A percentile compares a stretch with the other conserved stretches of the same genome.
phyloP scores from a whole-genome alignment of 2,113 vertebrate species.

The Onychorhynchus coronatus region DNA sequence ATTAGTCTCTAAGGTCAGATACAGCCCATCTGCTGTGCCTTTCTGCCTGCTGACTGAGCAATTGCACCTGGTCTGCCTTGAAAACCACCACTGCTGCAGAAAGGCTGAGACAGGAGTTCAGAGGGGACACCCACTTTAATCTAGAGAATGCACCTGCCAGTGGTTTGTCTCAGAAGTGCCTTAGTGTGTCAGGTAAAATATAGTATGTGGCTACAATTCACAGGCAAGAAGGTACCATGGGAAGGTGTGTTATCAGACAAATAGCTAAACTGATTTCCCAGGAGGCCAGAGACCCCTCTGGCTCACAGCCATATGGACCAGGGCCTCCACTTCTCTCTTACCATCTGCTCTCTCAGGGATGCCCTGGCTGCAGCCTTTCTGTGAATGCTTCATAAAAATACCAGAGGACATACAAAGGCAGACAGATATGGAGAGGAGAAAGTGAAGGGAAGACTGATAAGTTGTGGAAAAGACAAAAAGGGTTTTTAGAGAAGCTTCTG shows the following conservation, averaged over 20 bases:
- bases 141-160: not conserved
- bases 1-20: not conserved
- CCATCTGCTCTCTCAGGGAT: not conserved
- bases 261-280: not conserved
- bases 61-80: not conserved
- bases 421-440: not conserved
- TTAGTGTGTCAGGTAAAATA: not conserved
- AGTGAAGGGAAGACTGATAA: not conserved
- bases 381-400: not conserved
- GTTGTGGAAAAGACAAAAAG: not conserved
- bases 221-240: not conserved
- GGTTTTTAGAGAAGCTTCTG: not conserved
- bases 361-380: not conserved
- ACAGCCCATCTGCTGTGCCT: not conserved
- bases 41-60: not conserved
- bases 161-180: not conserved
- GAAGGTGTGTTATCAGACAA: not conserved
- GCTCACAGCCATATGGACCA: not conserved
- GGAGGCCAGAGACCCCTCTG: not conserved
- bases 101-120: not conserved
- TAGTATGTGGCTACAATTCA: accelerated
- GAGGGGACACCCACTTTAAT: not conserved
- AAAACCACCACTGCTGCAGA: not conserved
- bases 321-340: not conserved
- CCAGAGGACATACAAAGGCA: not conserved